phyloP scores from a whole-genome alignment of 2,113 vertebrate genomes.

The Dinomys branickii region DNA sequence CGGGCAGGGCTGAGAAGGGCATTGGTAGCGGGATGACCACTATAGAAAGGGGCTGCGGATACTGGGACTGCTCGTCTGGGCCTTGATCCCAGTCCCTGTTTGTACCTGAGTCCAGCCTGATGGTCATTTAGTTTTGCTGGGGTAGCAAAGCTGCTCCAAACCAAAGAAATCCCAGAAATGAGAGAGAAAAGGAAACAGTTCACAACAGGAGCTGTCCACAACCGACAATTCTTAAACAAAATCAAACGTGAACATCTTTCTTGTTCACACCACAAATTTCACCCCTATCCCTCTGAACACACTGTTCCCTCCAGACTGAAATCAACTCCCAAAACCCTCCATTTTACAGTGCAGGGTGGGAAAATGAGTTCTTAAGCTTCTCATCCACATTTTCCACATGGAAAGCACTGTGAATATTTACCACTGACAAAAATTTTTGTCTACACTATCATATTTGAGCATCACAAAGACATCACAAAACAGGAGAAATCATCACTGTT shows the following conservation, averaged over 20 bases:
- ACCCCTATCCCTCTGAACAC: not conserved
- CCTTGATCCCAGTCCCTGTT: too few species aligned
- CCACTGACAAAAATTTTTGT: not conserved
- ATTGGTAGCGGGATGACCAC: not conserved
- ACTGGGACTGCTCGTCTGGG: fast-evolving
- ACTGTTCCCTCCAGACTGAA: not conserved
- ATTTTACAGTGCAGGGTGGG: not conserved
- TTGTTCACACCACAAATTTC: not conserved
- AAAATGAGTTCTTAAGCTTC: not conserved
- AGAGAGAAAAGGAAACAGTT: not conserved
- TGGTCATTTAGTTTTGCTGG: not conserved
- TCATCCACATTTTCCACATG: too few species aligned
- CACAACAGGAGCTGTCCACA: not conserved
- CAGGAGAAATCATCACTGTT: not conserved
- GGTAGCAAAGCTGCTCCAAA: not conserved
- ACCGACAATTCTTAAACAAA: fast-evolving
- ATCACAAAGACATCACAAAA: not conserved
- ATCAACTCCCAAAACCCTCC: not conserved
- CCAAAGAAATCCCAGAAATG: not conserved
- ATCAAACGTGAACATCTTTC: fast-evolving
- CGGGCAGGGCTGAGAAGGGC: not conserved
- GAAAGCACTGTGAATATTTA: not conserved
- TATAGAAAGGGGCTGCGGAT: not conserved
- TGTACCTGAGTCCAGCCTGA: not conserved
- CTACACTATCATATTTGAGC: not conserved